phyloP scores from a whole-genome alignment of 2,113 vertebrate genomes.

The Neotragus pygmaeus region DNA sequence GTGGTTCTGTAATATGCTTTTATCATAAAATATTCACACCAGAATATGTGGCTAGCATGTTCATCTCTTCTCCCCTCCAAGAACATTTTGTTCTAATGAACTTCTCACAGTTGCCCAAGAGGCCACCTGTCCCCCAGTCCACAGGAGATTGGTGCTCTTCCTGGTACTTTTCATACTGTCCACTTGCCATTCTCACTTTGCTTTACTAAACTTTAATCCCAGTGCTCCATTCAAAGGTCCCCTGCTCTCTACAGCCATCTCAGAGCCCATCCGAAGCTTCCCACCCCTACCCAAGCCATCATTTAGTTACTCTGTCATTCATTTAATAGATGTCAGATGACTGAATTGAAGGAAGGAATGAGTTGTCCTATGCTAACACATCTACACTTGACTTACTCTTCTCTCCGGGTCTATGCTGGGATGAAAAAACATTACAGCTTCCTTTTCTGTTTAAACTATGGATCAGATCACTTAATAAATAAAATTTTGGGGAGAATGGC shows the following conservation, averaged over 20 bases:
- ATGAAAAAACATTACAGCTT: neutral
- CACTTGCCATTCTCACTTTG: neutral
- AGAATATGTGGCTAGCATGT: neutral
- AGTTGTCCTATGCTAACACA: neutral
- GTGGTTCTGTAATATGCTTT: neutral
- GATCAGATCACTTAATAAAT: neutral
- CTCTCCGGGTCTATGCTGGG: neutral
- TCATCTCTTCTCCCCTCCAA: neutral
- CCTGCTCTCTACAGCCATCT: neutral
- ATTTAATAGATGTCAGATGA: neutral
- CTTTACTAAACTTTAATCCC: neutral
- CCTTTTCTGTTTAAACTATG: neutral
- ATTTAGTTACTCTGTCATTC: neutral
- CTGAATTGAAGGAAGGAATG: neutral
- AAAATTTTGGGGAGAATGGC: neutral
- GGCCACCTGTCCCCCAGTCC: rapidly evolving
- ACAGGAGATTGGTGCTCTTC: neutral
- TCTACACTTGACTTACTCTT: neutral
- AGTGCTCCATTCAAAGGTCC: neutral
- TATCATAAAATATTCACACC: neutral
- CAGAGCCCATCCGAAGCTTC: neutral
- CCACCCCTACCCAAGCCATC: neutral
- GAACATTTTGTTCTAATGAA: neutral
- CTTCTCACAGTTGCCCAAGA: neutral
- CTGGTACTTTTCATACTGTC: neutral